Conservation (phyloP, 1,140 invertebrate genomes). For the Drosophila arizonae region DNA sequence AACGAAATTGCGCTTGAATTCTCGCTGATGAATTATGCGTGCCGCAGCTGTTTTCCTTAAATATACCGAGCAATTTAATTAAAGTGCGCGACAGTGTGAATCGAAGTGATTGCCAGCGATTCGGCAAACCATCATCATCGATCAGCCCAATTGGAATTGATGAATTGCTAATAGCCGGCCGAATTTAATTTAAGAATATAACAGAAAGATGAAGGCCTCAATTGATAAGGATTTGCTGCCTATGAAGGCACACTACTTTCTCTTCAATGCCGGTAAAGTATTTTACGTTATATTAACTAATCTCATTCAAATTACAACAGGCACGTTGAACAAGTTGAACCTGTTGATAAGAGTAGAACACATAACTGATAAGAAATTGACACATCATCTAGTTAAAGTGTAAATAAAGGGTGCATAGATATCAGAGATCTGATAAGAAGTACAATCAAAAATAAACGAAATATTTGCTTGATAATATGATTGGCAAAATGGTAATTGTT, state of each 20-base stretch:
- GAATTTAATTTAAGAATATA: slow-evolving; percentile 1
- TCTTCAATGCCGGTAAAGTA: slow-evolving; percentile 92
- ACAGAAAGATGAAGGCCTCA: slow-evolving; percentile 73
- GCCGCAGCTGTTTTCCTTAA: slow-evolving; percentile 25
- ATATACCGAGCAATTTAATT: slow-evolving; percentile 35
- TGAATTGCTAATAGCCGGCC: slow-evolving; percentile 8
- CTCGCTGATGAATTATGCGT: slow-evolving; percentile 38
- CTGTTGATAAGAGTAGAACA: not conserved
- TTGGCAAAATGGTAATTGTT: slow-evolving; percentile 19
- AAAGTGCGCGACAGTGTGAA: slow-evolving; percentile 6
- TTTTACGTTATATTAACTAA: not conserved
- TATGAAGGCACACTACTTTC: slow-evolving; percentile 94
- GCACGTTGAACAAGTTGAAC: too few species aligned
- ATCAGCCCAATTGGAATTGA: slow-evolving; percentile 6
- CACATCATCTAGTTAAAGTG: too few species aligned
- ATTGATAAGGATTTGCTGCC: slow-evolving; percentile 90
- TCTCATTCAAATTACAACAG: slow-evolving; percentile 24
- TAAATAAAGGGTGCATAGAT: not conserved
- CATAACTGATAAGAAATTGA: too few species aligned
- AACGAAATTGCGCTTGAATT: slow-evolving; percentile 11
- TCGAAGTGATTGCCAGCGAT: too few species aligned
- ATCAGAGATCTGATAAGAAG: not conserved
- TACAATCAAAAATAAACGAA: slow-evolving; percentile 10
- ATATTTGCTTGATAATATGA: not conserved
- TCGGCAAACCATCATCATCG: too few species aligned